A percentile compares a stretch with the other conserved stretches of the same genome.
Evolutionary conservation across 2,888 invertebrate species (phyloP).

Genomic region (Priocnemis perturbator): DNA sequence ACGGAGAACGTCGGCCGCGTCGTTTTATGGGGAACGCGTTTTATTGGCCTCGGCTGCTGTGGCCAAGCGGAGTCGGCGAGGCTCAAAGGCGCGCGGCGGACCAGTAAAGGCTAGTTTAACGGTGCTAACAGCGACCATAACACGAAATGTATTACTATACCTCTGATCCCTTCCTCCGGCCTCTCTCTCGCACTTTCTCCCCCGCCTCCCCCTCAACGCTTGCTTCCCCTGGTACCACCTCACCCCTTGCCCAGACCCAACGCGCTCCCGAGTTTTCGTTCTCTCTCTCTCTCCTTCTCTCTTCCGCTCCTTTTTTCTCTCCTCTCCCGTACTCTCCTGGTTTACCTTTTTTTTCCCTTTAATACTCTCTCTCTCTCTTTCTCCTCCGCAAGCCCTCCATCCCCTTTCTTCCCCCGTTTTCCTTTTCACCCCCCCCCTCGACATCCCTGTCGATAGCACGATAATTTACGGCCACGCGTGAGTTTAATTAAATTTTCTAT

Average conservation of each 20-base stretch:
- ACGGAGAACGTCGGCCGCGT: constrained; percentile 23
- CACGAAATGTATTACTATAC: constrained; percentile 67
- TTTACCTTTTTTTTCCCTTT: constrained; percentile 2
- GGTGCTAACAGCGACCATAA: constrained; percentile 71
- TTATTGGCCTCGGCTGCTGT: constrained; percentile 61
- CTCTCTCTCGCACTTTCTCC: constrained; percentile 11
- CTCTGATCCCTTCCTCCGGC: constrained; percentile 35
- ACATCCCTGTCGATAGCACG: constrained; percentile 59
- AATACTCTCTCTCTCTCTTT: not conserved
- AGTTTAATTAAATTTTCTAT: constrained; percentile 64
- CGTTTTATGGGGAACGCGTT: constrained; percentile 63
- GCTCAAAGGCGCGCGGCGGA: constrained; percentile 68
- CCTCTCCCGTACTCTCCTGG: not conserved
- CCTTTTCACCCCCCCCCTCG: constrained; percentile 4
- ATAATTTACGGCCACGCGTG: constrained; percentile 65
- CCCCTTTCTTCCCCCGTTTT: not conserved
- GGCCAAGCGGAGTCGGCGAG: constrained; percentile 57
- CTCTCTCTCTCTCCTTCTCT: constrained; percentile 2
- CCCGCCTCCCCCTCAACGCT: not conserved
- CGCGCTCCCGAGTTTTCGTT: constrained; percentile 11
- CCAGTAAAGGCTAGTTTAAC: constrained; percentile 72
- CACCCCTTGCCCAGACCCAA: constrained; percentile 16
- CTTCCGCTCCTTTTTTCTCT: constrained; percentile 1
- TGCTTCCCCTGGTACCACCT: not conserved
- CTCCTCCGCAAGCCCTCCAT: not conserved